A percentile compares a stretch with the other conserved stretches of the same genome.
These are phyloP conservation scores for Stenopsyche tienmushanensis DNA, from an alignment of 1,140 invertebrate genomes.

Conservation along the genomic window DNA sequence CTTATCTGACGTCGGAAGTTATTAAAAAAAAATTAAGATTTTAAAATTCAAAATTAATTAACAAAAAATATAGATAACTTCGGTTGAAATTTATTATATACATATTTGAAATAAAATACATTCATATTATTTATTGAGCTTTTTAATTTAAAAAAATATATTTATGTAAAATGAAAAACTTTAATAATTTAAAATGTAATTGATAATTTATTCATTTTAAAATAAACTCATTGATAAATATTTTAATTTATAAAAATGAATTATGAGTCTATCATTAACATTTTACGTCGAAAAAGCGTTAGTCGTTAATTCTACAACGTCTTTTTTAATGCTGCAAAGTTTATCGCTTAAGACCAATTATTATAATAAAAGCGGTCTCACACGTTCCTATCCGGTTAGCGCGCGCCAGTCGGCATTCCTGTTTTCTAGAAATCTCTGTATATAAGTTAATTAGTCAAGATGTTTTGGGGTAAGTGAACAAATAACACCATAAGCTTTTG, in stretches of 20 bases:
- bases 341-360: background rate
- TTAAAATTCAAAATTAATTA: too few species aligned
- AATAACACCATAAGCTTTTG: background rate
- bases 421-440: background rate
- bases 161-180: too few species aligned
- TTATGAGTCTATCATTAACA: background rate
- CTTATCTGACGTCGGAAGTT: too few species aligned
- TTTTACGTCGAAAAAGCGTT: background rate
- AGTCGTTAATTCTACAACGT: background rate
- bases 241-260: background rate
- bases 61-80: too few species aligned
- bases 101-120: too few species aligned
- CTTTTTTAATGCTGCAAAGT: background rate
- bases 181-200: too few species aligned
- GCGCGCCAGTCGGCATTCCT: background rate
- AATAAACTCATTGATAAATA: background rate
- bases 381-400: background rate
- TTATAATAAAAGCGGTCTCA: background rate
- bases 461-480: constrained; percentile 36
- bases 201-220: background rate
- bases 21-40: too few species aligned
- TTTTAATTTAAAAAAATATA: too few species aligned
- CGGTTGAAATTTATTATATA: too few species aligned
- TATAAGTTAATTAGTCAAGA: constrained; percentile 1
- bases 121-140: too few species aligned